phyloP scores from a whole-genome alignment of 2,888 invertebrate genomes.

The Microdon myrmicae region DNA sequence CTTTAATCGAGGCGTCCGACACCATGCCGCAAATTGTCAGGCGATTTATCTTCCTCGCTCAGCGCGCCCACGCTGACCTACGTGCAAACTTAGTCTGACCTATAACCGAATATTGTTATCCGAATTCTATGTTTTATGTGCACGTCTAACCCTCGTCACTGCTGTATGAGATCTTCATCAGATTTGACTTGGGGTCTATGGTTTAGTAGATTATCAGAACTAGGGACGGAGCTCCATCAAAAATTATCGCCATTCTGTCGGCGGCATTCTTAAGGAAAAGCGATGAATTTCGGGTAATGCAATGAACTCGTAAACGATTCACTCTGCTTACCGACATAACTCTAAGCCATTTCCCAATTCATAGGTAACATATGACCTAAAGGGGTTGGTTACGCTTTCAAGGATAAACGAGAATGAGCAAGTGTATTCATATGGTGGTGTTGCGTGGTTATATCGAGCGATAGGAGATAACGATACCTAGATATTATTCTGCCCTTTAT shows the following conservation, averaged over 20 bases:
- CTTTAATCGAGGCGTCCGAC: constrained; percentile 11
- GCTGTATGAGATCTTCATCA: constrained; percentile 14
- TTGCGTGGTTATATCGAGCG: too few relatives aligned
- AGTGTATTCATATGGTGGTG: too few relatives aligned
- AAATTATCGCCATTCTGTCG: constrained; percentile 5
- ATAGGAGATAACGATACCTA: too few relatives aligned
- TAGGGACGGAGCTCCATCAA: constrained; percentile 5
- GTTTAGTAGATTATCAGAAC: not conserved
- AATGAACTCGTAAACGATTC: too few relatives aligned
- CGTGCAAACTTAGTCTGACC: constrained; percentile 10
- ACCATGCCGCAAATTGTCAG: not conserved
- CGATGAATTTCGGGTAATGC: constrained; percentile 34
- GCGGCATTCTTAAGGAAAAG: constrained; percentile 15
- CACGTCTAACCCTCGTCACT: too few relatives aligned
- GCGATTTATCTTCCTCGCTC: constrained; percentile 8
- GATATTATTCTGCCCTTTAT: too few relatives aligned
- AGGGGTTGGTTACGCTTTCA: too few relatives aligned
- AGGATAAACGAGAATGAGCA: too few relatives aligned
- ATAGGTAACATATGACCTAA: too few relatives aligned
- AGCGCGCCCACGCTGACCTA: constrained; percentile 8
- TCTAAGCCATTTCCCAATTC: too few relatives aligned
- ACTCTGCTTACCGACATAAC: too few relatives aligned
- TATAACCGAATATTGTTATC: not conserved
- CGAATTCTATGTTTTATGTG: too few relatives aligned
- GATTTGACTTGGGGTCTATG: constrained; percentile 17